Evolutionary conservation across 2,888 invertebrate species (phyloP).

Genomic region (Acleris laterana): DNA sequence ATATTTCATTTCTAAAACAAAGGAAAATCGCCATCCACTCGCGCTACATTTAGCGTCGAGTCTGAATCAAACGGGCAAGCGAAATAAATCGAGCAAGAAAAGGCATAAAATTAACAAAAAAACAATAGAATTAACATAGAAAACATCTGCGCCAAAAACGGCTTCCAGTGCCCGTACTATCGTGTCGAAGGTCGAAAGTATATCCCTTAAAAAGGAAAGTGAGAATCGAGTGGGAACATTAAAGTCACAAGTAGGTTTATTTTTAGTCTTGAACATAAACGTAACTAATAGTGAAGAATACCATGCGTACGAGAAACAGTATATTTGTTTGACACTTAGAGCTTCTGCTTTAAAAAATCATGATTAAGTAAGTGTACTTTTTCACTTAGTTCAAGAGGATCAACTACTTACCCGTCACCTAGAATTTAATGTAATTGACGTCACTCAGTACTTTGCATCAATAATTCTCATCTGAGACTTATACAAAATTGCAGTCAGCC

Average conservation of each 20-base stretch:
- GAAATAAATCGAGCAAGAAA: conserved; percentile 80
- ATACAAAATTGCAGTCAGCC: too few relatives aligned
- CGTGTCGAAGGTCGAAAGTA: not conserved
- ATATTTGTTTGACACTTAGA: too few relatives aligned
- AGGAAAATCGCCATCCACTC: conserved; percentile 52
- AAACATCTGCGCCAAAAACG: conserved; percentile 80
- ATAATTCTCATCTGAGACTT: too few relatives aligned
- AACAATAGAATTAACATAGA: conserved; percentile 84
- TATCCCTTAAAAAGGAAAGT: conserved; percentile 15
- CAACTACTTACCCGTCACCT: too few relatives aligned
- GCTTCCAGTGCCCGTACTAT: conserved; percentile 57
- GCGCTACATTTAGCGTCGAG: conserved; percentile 73
- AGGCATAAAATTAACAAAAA: conserved; percentile 83
- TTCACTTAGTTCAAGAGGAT: too few relatives aligned
- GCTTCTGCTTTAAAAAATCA: not conserved
- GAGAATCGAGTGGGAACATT: not conserved
- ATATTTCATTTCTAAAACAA: conserved; percentile 48
- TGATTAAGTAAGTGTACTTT: not conserved
- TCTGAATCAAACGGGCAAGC: conserved; percentile 71
- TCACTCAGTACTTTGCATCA: too few relatives aligned
- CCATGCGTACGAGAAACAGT: too few relatives aligned
- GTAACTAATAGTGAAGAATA: too few relatives aligned
- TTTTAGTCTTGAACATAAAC: too few relatives aligned
- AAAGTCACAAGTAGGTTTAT: too few relatives aligned
- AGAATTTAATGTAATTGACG: too few relatives aligned